Conservation (phyloP, 2,888 invertebrate genomes). For the Hydriomena furcata region DNA sequence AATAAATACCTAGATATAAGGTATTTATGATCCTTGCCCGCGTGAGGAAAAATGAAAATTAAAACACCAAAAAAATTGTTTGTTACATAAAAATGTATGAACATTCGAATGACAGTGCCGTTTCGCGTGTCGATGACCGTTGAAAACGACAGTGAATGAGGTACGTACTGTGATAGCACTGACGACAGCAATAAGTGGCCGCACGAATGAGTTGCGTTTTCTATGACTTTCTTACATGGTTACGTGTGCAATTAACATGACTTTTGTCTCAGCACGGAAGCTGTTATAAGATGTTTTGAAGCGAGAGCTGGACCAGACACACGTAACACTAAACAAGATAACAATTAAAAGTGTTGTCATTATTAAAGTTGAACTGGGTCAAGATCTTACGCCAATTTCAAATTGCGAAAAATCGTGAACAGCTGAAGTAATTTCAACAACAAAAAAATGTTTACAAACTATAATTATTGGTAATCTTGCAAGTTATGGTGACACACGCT, state of each 20-base stretch:
- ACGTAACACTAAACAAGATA: too few species aligned
- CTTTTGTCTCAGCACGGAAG: conserved; percentile 10
- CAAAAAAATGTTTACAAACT: not conserved
- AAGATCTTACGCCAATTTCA: conserved; percentile 4
- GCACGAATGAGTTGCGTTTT: conserved; percentile 7
- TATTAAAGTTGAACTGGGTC: conserved; percentile 10
- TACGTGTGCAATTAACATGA: conserved; percentile 15
- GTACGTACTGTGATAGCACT: not conserved
- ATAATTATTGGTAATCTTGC: not conserved
- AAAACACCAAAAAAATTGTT: too few species aligned
- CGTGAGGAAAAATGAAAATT: too few species aligned
- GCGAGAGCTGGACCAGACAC: not conserved
- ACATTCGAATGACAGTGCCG: not conserved
- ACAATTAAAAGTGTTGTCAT: not conserved
- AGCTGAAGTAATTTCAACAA: conserved; percentile 6
- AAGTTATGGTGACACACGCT: not conserved
- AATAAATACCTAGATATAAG: too few species aligned
- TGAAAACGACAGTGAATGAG: conserved; percentile 13
- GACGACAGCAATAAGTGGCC: conserved; percentile 1
- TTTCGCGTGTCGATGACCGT: conserved; percentile 18
- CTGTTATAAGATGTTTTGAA: not conserved
- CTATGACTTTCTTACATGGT: conserved; percentile 19
- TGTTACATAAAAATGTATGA: conserved; percentile 4
- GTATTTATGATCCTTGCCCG: too few species aligned
- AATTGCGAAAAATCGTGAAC: conserved; percentile 10